These are phyloP conservation scores for Stomatorhinus ivindoensis DNA, from an alignment of 2,113 vertebrate genomes.

Conservation along the genomic window DNA sequence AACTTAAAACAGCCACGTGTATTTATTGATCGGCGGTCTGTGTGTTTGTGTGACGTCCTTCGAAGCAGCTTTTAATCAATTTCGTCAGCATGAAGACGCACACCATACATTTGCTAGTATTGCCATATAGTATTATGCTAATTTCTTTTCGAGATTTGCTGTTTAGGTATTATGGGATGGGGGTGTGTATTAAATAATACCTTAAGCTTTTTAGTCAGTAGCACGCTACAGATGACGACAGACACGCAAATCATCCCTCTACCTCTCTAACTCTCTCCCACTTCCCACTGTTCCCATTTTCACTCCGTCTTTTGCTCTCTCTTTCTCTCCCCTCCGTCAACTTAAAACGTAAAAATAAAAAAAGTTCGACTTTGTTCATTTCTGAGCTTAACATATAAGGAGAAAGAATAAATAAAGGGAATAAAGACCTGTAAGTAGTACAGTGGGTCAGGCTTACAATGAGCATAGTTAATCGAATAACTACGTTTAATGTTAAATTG, in stretches of 20 bases:
- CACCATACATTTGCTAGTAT: constrained; percentile 38
- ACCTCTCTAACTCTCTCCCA: neutral
- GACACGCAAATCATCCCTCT: neutral
- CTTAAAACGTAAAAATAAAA: neutral
- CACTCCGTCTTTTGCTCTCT: neutral
- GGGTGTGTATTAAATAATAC: neutral
- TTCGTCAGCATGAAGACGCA: constrained; percentile 9
- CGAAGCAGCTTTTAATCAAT: neutral
- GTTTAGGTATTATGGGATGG: neutral
- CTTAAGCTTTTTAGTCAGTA: neutral
- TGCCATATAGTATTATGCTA: constrained; percentile 31
- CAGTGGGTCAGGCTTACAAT: neutral
- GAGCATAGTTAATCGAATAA: constrained; percentile 28
- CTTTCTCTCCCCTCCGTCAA: constrained; percentile 3
- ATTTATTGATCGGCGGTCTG: neutral
- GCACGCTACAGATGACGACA: neutral
- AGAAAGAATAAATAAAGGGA: constrained; percentile 26
- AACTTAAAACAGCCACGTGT: neutral
- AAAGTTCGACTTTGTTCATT: constrained; percentile 20
- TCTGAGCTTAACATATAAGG: constrained; percentile 20
- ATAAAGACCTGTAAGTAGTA: neutral
- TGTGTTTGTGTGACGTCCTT: neutral
- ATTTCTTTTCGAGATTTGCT: neutral
- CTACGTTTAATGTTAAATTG: constrained; percentile 53
- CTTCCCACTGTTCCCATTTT: neutral